phyloP scores from a whole-genome alignment of 1,140 invertebrate genomes.

The Scylla paramamosain region DNA sequence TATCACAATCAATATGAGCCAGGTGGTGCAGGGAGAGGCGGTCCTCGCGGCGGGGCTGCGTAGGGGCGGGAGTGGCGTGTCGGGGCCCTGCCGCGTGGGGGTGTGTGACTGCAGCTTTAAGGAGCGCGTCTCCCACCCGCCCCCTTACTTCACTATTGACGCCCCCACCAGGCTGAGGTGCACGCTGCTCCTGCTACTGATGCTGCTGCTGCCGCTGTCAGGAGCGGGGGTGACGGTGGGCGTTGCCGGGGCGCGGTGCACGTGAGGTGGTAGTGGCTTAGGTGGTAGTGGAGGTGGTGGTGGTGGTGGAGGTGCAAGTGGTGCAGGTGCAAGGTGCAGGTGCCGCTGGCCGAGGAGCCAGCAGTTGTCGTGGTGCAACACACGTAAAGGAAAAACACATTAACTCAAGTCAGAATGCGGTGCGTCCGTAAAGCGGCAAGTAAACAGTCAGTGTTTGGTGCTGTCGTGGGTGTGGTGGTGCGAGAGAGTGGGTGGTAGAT shows the following conservation, averaged over 20 bases:
- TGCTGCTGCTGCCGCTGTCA: constrained; percentile 54
- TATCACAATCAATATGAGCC: constrained; percentile 75
- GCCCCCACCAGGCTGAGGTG: constrained; percentile 75
- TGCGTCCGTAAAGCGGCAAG: constrained; percentile 74
- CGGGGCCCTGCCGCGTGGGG: constrained; percentile 66
- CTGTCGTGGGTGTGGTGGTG: constrained; percentile 25
- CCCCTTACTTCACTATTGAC: constrained; percentile 75
- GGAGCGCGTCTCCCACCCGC: constrained; percentile 70
- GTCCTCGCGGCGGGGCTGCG: constrained; percentile 33
- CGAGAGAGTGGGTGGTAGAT: constrained; percentile 54
- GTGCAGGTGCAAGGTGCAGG: constrained; percentile 54
- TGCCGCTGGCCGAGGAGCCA: constrained; percentile 26
- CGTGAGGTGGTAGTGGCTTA: constrained; percentile 44
- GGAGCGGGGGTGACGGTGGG: constrained; percentile 39
- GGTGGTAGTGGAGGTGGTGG: constrained; percentile 31
- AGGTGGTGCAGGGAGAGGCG: constrained; percentile 61
- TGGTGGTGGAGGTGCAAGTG: constrained; percentile 42
- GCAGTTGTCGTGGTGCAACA: constrained; percentile 70
- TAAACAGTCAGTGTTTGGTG: constrained; percentile 70
- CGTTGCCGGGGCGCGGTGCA: constrained; percentile 41
- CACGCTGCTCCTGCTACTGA: constrained; percentile 70
- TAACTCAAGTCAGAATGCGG: constrained; percentile 72
- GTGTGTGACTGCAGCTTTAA: constrained; percentile 74
- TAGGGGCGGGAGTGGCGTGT: constrained; percentile 64
- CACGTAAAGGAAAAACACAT: constrained; percentile 67